phyloP scores from a whole-genome alignment of 2,113 vertebrate genomes.

The Pimephales promelas region DNA sequence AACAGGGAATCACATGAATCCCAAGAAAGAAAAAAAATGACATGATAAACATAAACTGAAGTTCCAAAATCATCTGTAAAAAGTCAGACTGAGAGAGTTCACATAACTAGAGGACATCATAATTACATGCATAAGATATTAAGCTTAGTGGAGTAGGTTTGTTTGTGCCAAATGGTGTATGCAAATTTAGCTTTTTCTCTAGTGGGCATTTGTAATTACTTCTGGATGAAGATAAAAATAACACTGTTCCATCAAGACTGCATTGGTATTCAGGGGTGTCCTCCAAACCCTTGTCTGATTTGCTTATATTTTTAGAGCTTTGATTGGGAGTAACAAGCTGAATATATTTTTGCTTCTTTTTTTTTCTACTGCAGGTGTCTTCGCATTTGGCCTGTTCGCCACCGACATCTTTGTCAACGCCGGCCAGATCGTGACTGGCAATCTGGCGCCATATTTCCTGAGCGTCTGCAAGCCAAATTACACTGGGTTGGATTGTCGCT shows the following conservation, averaged over 20 bases:
- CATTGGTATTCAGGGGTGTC: conserved; percentile 16
- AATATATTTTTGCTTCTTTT: not conserved
- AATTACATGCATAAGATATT: conserved; percentile 45
- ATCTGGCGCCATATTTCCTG: conserved; percentile 94
- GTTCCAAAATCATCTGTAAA: not conserved
- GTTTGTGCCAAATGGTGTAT: conserved; percentile 26
- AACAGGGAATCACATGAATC: too few species aligned
- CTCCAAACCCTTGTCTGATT: conserved; percentile 45
- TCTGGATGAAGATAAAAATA: conserved; percentile 36
- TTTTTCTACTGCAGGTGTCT: conserved; percentile 82
- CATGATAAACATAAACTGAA: too few species aligned
- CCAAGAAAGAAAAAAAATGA: too few species aligned
- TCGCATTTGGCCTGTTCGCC: conserved; percentile 97
- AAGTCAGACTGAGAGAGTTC: not conserved
- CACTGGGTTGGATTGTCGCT: conserved; percentile 86
- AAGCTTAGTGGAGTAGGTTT: conserved; percentile 62
- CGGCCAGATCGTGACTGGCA: conserved; percentile 95
- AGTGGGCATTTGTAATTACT: conserved; percentile 27
- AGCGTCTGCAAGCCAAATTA: conserved; percentile 98
- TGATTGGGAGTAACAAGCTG: conserved; percentile 17
- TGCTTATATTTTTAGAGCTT: not conserved
- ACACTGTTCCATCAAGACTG: not conserved
- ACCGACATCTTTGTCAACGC: conserved; percentile 99
- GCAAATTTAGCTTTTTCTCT: conserved; percentile 15
- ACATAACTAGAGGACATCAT: conserved; percentile 7